Evolutionary conservation across 2,888 invertebrate species (phyloP).

Genomic region (Campopleginae sp.): DNA sequence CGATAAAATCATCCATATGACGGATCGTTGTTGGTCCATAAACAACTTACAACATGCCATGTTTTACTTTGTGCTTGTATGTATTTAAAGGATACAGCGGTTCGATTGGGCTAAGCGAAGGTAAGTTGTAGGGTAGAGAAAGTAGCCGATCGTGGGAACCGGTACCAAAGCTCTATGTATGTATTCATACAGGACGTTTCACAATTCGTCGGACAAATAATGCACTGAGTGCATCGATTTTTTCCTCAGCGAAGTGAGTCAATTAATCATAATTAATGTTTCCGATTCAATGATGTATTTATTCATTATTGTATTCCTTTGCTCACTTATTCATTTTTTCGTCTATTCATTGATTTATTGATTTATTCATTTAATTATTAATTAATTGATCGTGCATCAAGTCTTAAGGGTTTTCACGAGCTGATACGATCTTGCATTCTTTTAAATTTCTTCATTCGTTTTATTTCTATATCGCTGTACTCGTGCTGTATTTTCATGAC

Average conservation of each 20-base stretch:
- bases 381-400: too few species aligned
- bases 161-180: constrained; percentile 67
- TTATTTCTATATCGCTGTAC: too few species aligned
- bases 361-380: too few species aligned
- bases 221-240: too few species aligned
- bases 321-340: too few species aligned
- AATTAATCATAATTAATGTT: not conserved
- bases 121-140: constrained; percentile 78
- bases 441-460: too few species aligned
- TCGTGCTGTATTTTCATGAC: not conserved
- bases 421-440: too few species aligned
- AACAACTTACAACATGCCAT: constrained; percentile 41
- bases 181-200: constrained; percentile 26
- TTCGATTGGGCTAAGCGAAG: constrained; percentile 68
- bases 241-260: not conserved
- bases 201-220: not conserved
- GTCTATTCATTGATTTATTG: too few species aligned
- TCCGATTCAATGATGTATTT: not conserved
- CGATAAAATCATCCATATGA: constrained; percentile 12
- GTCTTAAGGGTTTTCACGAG: too few species aligned
- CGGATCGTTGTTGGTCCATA: constrained; percentile 25
- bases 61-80: constrained; percentile 16
- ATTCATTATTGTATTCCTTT: too few species aligned
- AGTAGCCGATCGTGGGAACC: constrained; percentile 81
- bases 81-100: constrained; percentile 50